Evolutionary conservation across 2,797 vertebrate species (phyloP), one percentile per base, ranked within the genome.

Genomic region (Neosilurus hyrtlii): DNA sequence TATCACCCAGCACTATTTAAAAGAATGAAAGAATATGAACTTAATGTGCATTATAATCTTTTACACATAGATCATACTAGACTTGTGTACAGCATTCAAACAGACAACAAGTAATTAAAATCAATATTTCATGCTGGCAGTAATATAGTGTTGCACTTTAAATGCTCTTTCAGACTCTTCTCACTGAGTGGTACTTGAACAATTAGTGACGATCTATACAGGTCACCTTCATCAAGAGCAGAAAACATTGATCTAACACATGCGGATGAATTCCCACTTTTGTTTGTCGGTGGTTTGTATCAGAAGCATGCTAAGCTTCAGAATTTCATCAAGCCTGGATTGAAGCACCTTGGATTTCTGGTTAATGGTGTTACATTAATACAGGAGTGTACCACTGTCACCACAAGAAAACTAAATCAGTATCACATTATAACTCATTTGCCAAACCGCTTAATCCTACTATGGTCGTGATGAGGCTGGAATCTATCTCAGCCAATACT

Each of bases 91-190:
- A 1, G 6, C 54, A 74, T 18, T 52, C 71, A 74, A 74, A 18
- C 57, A 43, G 20, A 74, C 12, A 24, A 56, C 51, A 75, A 16
- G 74, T 43, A 61, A 74, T 57, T 56, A 74, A 74, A 57, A 61
- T 61, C 56, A 61, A 61, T n/a, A 76, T 59, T 76, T 76, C 56
- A 43, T 61, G 35, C 24, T 76, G 56, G 56, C 56, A 76, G 20
- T 76, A 76, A 76, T n/a, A 61, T 15, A n/a, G 30, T 14, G 30
- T n/a, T 76, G 74, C 35, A n/a, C 35, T 61, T 59, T 61, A 76
- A 61, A 76, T 61, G 20, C 56, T 43, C 57, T 61, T 76, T 61
- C 30, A 61, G 20, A 56, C 59, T 30, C 56, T 61, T 76, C 37
- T 61, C 22, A 61, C 73, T 43, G 15, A 43, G 30, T 59, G 26